These are phyloP conservation scores for Eupithecia centaureata DNA, from an alignment of 2,888 invertebrate species.

Conservation along the genomic window DNA sequence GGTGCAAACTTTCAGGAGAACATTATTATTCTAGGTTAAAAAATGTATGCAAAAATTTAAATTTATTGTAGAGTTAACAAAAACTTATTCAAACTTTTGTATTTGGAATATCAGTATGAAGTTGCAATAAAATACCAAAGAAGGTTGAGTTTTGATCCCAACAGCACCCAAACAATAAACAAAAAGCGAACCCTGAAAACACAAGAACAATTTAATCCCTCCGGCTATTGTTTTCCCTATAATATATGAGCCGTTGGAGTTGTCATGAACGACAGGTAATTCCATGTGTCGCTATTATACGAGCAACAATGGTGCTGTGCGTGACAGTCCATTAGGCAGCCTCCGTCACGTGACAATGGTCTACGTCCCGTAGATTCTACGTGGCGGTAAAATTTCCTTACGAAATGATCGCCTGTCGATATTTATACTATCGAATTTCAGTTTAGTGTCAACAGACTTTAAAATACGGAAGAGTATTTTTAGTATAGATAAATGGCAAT, in stretches of 20 bases:
- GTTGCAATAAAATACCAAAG: not conserved
- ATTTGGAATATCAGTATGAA: not conserved
- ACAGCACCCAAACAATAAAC: not conserved
- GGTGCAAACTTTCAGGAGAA: too few relatives aligned
- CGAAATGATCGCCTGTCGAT: not conserved
- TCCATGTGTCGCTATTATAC: slow-evolving; percentile 68
- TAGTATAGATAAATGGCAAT: not conserved
- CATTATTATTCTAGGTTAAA: too few relatives aligned
- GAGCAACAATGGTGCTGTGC: slow-evolving; percentile 72
- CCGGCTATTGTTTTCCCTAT: slow-evolving; percentile 52
- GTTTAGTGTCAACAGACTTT: too few relatives aligned
- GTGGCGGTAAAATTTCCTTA: not conserved
- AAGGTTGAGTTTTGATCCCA: not conserved
- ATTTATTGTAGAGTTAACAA: not conserved
- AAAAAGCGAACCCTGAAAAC: slow-evolving; percentile 10
- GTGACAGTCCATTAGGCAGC: slow-evolving; percentile 75
- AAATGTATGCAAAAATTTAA: not conserved
- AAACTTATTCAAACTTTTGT: not conserved
- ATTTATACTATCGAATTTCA: not conserved
- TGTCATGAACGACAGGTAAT: slow-evolving; percentile 72
- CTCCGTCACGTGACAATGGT: slow-evolving; percentile 32
- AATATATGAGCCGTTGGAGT: slow-evolving; percentile 65
- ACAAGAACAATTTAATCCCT: slow-evolving; percentile 18
- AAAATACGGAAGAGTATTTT: too few relatives aligned
- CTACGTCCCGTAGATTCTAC: not conserved